Conservation (phyloP, 2,113 vertebrate genomes). For the Tor tambroides region DNA sequence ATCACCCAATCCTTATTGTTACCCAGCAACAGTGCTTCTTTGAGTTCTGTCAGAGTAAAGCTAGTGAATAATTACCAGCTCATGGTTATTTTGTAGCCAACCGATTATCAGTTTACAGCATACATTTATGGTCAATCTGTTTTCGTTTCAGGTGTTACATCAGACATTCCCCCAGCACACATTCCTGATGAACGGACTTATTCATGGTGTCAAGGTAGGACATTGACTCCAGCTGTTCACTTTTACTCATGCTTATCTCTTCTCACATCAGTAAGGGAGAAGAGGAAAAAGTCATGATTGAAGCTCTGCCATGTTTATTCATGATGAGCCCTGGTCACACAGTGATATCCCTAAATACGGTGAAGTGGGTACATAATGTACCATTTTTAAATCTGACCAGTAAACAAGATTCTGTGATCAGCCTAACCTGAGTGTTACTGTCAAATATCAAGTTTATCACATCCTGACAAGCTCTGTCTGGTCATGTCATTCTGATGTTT, state of each 20-base stretch:
- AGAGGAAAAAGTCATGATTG: not conserved
- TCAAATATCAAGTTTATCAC: not conserved
- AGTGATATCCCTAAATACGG: not conserved
- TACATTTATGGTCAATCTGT: conserved; percentile 53
- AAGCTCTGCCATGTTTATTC: not conserved
- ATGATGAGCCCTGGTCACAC: not conserved
- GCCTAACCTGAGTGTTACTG: not conserved
- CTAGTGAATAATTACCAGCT: conserved; percentile 5
- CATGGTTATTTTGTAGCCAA: not conserved
- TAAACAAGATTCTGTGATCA: not conserved
- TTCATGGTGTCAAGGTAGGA: conserved; percentile 90
- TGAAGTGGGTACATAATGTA: not conserved
- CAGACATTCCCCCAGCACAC: conserved; percentile 92
- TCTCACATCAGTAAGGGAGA: too few relatives aligned
- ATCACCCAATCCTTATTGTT: not conserved
- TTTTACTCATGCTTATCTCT: not conserved
- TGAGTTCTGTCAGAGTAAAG: not conserved
- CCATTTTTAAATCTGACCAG: not conserved
- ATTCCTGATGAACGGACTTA: conserved; percentile 92
- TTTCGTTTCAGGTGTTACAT: conserved; percentile 81
- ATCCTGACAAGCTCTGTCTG: not conserved
- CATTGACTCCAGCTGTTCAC: not conserved
- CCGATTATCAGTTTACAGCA: not conserved
- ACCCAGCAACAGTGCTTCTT: not conserved
- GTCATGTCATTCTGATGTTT: not conserved